These are phyloP conservation scores for Acrobasis consociella DNA, from an alignment of 2,888 invertebrate genomes.

Conservation along the genomic window DNA sequence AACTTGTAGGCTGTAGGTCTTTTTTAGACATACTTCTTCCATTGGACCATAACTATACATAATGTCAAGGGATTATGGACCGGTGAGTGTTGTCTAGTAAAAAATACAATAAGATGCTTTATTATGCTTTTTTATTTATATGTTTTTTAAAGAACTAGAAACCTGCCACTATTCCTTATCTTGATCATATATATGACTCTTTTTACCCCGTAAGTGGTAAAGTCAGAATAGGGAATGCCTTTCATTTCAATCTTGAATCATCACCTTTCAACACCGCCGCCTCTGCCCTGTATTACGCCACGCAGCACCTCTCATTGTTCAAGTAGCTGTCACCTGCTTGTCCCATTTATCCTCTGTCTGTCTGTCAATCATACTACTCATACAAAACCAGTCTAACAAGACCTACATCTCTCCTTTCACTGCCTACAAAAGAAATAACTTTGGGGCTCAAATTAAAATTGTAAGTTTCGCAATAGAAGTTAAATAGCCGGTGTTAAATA, in stretches of 20 bases:
- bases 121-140: too few species aligned
- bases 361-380: conserved; percentile 34
- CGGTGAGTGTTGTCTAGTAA: too few species aligned
- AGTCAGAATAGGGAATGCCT: conserved; percentile 3
- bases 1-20: too few species aligned
- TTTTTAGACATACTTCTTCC: too few species aligned
- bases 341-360: conserved; percentile 44
- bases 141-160: too few species aligned
- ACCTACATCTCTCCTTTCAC: conserved; percentile 18
- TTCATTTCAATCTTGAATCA: conserved; percentile 28
- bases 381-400: conserved; percentile 23
- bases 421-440: conserved; percentile 3
- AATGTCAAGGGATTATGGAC: too few species aligned
- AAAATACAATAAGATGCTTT: too few species aligned
- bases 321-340: conserved; percentile 9
- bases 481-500: conserved; percentile 18
- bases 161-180: too few species aligned
- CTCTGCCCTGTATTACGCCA: conserved; percentile 37
- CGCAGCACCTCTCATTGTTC: conserved; percentile 12
- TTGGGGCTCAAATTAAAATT: not conserved
- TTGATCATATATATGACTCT: too few species aligned
- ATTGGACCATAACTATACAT: too few species aligned
- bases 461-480: conserved; percentile 6
- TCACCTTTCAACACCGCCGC: conserved; percentile 22
- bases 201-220: too few species aligned